These are phyloP conservation scores for Ptilorrhoa leucosticta DNA, from an alignment of 2,113 vertebrate species.

Conservation along the genomic window DNA sequence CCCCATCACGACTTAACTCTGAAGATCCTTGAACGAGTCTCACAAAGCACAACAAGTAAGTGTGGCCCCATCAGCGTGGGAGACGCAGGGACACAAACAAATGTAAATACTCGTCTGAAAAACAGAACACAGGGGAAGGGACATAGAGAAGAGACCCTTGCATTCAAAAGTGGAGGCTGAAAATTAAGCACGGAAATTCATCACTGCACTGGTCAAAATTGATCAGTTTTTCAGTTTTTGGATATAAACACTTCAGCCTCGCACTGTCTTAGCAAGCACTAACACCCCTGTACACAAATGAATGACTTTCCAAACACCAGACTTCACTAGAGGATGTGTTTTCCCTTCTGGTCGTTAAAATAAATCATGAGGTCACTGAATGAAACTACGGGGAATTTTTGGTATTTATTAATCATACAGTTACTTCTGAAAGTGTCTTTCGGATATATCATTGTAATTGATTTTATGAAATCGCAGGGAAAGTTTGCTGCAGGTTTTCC, in stretches of 20 bases:
- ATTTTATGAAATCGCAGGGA: neutral
- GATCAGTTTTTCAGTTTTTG: neutral
- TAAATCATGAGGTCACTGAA: neutral
- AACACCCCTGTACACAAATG: neutral
- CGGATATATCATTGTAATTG: neutral
- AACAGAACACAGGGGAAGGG: neutral
- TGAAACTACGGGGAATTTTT: neutral
- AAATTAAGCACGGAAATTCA: neutral
- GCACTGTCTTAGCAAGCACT: fast-evolving
- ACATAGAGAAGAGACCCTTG: neutral
- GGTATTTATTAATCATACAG: neutral
- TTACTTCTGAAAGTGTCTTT: neutral
- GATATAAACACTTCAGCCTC: neutral
- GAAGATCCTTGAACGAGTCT: neutral
- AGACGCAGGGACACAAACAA: neutral
- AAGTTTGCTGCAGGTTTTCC: neutral
- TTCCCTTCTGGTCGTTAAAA: neutral
- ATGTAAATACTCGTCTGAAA: neutral
- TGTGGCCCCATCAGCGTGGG: neutral
- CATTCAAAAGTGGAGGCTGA: neutral
- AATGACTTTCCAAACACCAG: neutral
- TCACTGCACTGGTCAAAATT: neutral
- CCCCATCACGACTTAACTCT: neutral
- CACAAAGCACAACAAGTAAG: neutral
- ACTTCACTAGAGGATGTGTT: neutral